Evolutionary conservation across 2,113 vertebrate species (phyloP).

Genomic region (Oceanites oceanicus): DNA sequence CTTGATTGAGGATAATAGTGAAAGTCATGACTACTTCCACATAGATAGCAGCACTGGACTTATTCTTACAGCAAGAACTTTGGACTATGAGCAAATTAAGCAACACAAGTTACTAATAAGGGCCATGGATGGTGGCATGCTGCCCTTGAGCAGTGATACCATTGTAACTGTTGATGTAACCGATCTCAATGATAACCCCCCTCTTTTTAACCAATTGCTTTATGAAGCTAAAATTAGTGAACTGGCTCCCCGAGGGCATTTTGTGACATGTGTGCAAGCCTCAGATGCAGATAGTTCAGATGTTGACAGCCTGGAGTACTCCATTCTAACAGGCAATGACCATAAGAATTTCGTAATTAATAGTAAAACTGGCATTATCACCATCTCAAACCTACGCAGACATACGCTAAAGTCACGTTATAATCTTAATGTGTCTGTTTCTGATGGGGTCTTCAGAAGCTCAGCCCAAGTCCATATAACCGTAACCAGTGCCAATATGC

Average conservation of each 20-base stretch:
- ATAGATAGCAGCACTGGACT: slow-evolving; percentile 87
- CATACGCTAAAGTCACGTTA: slow-evolving; percentile 81
- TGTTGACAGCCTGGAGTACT: slow-evolving; percentile 82
- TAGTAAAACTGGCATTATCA: slow-evolving; percentile 82
- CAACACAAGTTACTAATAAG: slow-evolving; percentile 83
- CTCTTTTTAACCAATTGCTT: slow-evolving; percentile 83
- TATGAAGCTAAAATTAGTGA: slow-evolving; percentile 89
- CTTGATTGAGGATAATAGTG: slow-evolving; percentile 82
- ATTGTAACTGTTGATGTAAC: slow-evolving; percentile 82
- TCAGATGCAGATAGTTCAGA: slow-evolving; percentile 90
- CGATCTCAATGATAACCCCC: slow-evolving; percentile 93
- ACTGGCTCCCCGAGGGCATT: slow-evolving; percentile 86
- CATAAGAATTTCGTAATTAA: slow-evolving; percentile 90
- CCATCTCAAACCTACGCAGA: slow-evolving; percentile 84
- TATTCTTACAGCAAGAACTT: slow-evolving; percentile 79
- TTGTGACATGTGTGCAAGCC: slow-evolving; percentile 89
- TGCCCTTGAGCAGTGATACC: slow-evolving; percentile 85
- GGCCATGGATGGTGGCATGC: slow-evolving; percentile 88
- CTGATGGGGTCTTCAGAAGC: slow-evolving; percentile 93
- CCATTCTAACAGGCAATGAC: slow-evolving; percentile 89
- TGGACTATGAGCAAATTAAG: slow-evolving; percentile 86
- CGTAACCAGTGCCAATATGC: slow-evolving; percentile 89
- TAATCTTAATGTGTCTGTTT: slow-evolving; percentile 87
- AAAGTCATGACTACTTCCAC: slow-evolving; percentile 82
- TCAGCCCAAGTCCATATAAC: slow-evolving; percentile 82